Evolutionary conservation across 2,797 vertebrate genomes (phyloP).

Genomic region (Paramormyrops hopkinsi): DNA sequence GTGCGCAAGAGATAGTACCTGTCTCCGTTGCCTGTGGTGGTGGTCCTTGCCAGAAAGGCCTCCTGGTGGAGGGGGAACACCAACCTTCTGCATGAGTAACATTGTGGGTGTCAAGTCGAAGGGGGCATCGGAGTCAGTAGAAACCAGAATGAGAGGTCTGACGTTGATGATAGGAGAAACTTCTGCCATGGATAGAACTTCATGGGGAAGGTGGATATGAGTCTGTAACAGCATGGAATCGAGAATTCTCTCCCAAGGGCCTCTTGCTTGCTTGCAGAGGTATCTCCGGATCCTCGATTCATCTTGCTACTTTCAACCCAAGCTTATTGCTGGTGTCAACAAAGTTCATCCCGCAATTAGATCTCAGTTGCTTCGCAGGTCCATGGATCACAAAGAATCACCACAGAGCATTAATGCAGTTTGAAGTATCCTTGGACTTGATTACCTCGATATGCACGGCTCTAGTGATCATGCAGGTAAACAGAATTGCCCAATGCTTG

Average conservation of each 20-base stretch:
- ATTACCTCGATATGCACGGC: background rate
- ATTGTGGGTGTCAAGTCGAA: constrained; percentile 7
- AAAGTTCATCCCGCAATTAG: background rate
- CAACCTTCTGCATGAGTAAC: background rate
- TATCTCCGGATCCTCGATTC: background rate
- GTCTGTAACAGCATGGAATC: background rate
- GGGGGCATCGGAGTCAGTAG: background rate
- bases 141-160: constrained; percentile 16
- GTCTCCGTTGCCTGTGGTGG: constrained; percentile 19
- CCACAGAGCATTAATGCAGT: background rate
- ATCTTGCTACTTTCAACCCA: background rate
- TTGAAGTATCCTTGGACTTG: background rate
- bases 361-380: background rate
- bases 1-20: background rate
- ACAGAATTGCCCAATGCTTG: background rate
- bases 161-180: constrained; percentile 15
- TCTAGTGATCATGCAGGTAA: background rate
- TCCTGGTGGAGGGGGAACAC: background rate
- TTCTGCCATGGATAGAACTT: background rate
- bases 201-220: background rate
- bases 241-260: background rate
- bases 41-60: constrained; percentile 9
- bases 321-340: background rate
- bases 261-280: background rate
- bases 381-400: background rate